Evolutionary conservation across 2,113 vertebrate species (phyloP), one percentile per base, ranked within the genome.

Genomic region (Ammodramus savannarum): DNA sequence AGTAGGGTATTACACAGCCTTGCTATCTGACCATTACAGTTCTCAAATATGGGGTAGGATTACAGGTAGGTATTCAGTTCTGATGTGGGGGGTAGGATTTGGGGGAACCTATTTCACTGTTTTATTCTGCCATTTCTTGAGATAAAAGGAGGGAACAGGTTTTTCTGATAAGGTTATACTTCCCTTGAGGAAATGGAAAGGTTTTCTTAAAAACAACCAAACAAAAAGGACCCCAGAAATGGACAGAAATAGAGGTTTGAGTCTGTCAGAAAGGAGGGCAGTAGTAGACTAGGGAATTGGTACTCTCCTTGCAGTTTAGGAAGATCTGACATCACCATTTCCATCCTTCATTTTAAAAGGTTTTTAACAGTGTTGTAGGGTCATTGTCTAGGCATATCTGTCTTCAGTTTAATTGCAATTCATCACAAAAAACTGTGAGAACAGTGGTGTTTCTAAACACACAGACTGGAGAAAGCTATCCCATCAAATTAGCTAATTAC

Each of bases 401-500:
- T 65, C 61, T 80, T 73, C 31, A 58, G 13, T 92, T 93, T 85
- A 94, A 92, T 90, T 85, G 36, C 49, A 41, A 18, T 49, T 36
- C n/a, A 78, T 62, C 32, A 43, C n/a, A 79, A 78, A 89, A 81
- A 51, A 1, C 32, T 55, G 41, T 20, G 76, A 58, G 32, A 90
- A 90, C 25, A 32, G 48, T 83, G 48, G 19, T 87, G 62, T 93
- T 96, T 95, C 83, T 81, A 73, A 93, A 87, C 65, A 89, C 27
- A n/a, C 0, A 83, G 59, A 49, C 62, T 78, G 74, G 41, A 52
- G 92, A 95, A 95, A 96, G 27, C 79, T 92, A 75, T n/a, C 68
- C 85, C 48, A 80, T 73, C 76, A 94, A 88, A 95, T 96, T 65
- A 90, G 48, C 63, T 93, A 92, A 92, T 97, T 93, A 72, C 9